Conservation (phyloP, 2,113 vertebrate species). For the Aegithalos caudatus region DNA sequence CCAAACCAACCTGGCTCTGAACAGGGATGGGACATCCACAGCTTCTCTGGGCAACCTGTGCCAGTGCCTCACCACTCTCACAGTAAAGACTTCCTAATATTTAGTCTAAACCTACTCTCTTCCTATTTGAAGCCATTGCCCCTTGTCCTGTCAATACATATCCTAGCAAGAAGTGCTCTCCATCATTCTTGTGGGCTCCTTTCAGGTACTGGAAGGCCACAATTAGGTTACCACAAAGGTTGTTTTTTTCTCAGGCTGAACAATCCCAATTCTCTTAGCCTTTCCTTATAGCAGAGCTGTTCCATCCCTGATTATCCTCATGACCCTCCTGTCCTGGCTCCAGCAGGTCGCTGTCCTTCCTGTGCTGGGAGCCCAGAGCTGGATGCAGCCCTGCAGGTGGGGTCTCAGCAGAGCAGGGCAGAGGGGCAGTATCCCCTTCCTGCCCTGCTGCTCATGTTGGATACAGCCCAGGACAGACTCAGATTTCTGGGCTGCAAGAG, state of each 20-base stretch:
- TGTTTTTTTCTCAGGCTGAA: background rate
- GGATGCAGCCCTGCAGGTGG: background rate
- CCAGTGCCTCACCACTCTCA: background rate
- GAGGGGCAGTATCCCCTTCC: background rate
- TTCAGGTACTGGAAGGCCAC: background rate
- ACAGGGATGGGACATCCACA: background rate
- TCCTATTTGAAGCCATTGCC: background rate
- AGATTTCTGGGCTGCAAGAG: background rate
- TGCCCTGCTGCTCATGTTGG: background rate
- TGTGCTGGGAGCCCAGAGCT: background rate
- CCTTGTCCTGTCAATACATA: background rate
- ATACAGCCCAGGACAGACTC: background rate
- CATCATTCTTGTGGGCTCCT: background rate
- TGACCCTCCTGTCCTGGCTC: fast-evolving
- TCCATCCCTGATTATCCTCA: background rate
- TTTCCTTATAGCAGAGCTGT: fast-evolving
- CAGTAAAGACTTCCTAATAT: background rate
- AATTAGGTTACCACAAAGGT: background rate
- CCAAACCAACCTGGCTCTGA: background rate
- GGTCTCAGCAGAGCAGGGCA: background rate
- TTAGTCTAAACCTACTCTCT: background rate
- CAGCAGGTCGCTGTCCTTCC: background rate
- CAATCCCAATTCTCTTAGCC: background rate
- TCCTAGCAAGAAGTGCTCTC: background rate
- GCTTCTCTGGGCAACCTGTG: background rate